Evolutionary conservation across 2,888 invertebrate species (phyloP), one percentile per base, ranked within the genome.

Genomic region (Meiosimyza decipiens): DNA sequence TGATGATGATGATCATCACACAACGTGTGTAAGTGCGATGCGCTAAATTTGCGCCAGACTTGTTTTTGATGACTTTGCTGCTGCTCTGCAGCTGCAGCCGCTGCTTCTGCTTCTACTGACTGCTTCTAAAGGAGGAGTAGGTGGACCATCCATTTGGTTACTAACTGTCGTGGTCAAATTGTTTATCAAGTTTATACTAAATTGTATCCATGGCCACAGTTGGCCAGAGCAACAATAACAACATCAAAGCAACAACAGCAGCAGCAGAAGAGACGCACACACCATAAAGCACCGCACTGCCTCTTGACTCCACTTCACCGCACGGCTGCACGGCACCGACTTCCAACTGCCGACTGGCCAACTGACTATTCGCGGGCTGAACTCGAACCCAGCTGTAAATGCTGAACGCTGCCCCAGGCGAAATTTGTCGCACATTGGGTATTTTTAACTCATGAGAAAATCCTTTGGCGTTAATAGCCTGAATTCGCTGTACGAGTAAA

Each of bases 141-240:
- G 85, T 85, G 85, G 86, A 85, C 81, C 85, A 83, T 86, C 82
- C 85, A 85, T 84, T 84, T 84, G 85, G 82, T 86, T 83, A 85
- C 86, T 85, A 83, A 85, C 85, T 86, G 83, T 82, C 80, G 82
- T 82, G 81, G 76, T 75, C 75, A 83, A 84, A 84, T 82, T 83
- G 80, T 84, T 84, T 84, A 84, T 84, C 84, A 84, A 83, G 83
- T 83, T 83, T 82, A 83, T 83, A 84, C 84, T 83, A 84, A 84
- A 84, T 82, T 84, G 83, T 83, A 81, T 80, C 70, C 77, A 71
- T 73, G 72, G 63, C 59, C 62, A 51, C 73, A 69, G 76, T 73
- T 70, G 70, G 77, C 55, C 71, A 66, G 60, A 9, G 9, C 40
- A 40, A 40, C 66, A 54, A 76, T 76, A 57, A 76, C 75, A 54